Evolutionary conservation across 2,113 vertebrate species (phyloP), one percentile per base, ranked within the genome.

Genomic region (Poecilia latipinna): DNA sequence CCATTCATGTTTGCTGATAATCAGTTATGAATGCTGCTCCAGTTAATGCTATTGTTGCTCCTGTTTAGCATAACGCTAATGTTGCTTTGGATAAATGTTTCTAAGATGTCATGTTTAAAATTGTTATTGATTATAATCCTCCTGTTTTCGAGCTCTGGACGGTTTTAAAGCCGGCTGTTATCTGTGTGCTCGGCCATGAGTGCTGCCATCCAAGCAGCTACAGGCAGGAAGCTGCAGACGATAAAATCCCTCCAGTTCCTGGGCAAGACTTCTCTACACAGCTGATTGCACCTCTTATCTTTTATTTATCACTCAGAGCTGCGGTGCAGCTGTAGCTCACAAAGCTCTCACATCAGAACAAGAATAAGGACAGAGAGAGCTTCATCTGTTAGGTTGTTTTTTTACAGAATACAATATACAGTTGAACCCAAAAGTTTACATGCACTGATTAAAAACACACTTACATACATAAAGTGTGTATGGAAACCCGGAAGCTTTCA

Each of bases 201-300:
- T 33, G 57, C 68, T 12, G 62, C 70, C 87, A 82, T 92, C 91
- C 61, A 72, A 81, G 44, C 78, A 75, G 79, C 77, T 32, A 35
- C 80, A 86, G 77, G 82, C 85, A 86, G 88, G 87, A 89, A 88
- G 80, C 74, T 37, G 4, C 79, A 44, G 39, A 11, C 68, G 89
- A 90, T 91, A 88, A 89, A 85, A 90, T 91, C 78, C 74, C 73
- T 84, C 88, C 88, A 80, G 75, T 72, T 71, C 42, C 82, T n/a
- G 62, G 77, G 65, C 64, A 42, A 66, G 68, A 68, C 79, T 70
- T 54, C 1, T 12, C 65, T 42, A 5, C 76, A 75, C 24, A 22
- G 75, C 82, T 77, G 72, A 85, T 81, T 65, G 72, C 77, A 69
- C 68, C 74, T 44, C 39, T 73, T 82, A 70, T 62, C 79, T 76